These are phyloP conservation scores for Automeris io DNA, from an alignment of 2,888 invertebrate genomes.

Conservation along the genomic window DNA sequence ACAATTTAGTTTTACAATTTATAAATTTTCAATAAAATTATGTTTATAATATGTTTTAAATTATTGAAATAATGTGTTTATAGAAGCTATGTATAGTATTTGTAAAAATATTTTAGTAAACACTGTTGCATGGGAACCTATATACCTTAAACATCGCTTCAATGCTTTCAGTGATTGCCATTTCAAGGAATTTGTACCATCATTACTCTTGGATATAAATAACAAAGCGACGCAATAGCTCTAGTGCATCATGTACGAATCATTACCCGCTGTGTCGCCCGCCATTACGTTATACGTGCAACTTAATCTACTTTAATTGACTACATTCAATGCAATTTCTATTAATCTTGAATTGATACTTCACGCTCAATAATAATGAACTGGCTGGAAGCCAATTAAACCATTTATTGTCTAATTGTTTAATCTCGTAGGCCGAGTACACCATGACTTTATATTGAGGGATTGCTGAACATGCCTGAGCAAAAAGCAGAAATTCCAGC, in stretches of 20 bases:
- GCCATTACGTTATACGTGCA: constrained; percentile 28
- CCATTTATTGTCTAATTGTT: constrained; percentile 9
- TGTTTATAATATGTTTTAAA: too few species aligned
- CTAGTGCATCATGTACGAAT: constrained; percentile 73
- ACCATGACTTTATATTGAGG: constrained; percentile 7
- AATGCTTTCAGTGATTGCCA: constrained; percentile 61
- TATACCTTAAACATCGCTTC: constrained; percentile 59
- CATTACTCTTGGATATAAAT: constrained; percentile 71
- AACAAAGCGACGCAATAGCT: constrained; percentile 70
- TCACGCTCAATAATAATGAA: constrained; percentile 23
- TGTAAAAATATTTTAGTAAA: constrained; percentile 15
- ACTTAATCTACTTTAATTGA: constrained; percentile 69
- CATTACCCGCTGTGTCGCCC: constrained; percentile 68
- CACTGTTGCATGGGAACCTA: constrained; percentile 50
- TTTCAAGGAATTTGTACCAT: constrained; percentile 68
- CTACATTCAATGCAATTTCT: constrained; percentile 55
- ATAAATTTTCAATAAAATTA: too few species aligned
- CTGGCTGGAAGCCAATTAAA: constrained; percentile 7
- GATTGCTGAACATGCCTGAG: constrained; percentile 14
- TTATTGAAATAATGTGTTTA: too few species aligned
- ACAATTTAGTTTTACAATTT: too few species aligned
- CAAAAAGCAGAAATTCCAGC: constrained; percentile 21
- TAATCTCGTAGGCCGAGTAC: constrained; percentile 25
- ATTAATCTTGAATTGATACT: constrained; percentile 43
- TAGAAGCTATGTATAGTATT: not conserved